These are phyloP conservation scores for Rhynchonycteris naso DNA, from an alignment of 2,797 vertebrate species.

Conservation along the genomic window DNA sequence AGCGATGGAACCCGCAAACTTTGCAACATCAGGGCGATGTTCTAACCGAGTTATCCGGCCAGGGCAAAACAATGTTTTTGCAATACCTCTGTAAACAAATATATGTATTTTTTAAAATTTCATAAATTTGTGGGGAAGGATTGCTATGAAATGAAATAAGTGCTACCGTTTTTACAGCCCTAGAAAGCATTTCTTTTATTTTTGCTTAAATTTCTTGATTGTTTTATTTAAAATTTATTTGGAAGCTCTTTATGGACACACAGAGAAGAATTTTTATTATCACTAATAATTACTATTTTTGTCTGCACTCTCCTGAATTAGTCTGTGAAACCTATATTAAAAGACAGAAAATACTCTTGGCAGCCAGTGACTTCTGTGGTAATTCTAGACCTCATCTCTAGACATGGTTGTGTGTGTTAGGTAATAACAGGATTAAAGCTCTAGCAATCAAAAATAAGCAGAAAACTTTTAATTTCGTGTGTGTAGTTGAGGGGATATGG, in stretches of 20 bases:
- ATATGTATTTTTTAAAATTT: neutral
- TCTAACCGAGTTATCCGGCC: too few relatives aligned
- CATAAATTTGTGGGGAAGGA: neutral
- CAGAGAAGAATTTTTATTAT: conserved; percentile 59
- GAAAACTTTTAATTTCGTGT: neutral
- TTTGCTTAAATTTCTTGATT: neutral
- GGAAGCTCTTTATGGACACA: neutral
- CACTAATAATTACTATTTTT: conserved; percentile 60
- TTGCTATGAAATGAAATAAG: neutral
- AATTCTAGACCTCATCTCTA: conserved; percentile 57
- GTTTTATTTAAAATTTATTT: neutral
- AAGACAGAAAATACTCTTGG: conserved; percentile 41
- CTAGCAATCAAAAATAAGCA: conserved; percentile 14
- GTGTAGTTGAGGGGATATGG: neutral
- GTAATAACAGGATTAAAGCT: conserved; percentile 20
- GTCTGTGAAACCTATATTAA: conserved; percentile 55
- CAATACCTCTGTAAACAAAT: neutral
- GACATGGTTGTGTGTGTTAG: conserved; percentile 32
- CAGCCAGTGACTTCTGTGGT: neutral
- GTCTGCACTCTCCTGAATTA: conserved; percentile 17
- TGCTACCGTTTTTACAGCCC: neutral
- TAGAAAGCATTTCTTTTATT: neutral
- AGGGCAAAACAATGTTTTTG: neutral
- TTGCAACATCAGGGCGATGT: too few relatives aligned
- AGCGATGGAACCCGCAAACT: too few relatives aligned